A percentile compares a stretch with the other conserved stretches of the same genome.
phyloP scores from a whole-genome alignment of 2,797 vertebrate species.

The Menidia menidia region DNA sequence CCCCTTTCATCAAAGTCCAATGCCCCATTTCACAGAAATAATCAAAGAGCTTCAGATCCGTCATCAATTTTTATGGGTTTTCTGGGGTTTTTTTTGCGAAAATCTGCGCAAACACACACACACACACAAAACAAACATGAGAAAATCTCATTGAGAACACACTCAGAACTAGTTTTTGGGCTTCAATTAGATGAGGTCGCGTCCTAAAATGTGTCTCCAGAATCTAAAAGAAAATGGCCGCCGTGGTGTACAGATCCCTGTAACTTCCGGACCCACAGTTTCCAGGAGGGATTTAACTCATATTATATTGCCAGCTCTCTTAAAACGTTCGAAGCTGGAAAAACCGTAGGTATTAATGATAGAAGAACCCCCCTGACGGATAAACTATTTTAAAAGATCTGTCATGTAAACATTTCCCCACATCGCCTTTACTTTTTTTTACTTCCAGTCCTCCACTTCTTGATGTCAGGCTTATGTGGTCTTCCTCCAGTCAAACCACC shows the following conservation, averaged over 20 bases:
- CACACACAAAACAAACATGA: no score
- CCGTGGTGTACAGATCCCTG: background rate
- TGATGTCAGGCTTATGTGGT: constrained; percentile 62
- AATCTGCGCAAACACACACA: no score
- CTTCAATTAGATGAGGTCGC: no score
- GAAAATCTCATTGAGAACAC: background rate
- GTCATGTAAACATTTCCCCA: constrained; percentile 49
- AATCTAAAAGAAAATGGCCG: background rate
- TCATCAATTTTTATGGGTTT: no score
- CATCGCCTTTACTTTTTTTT: constrained; percentile 7
- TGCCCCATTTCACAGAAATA: no score
- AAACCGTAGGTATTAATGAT: constrained; percentile 50
- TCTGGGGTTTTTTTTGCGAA: no score
- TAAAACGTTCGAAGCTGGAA: constrained; percentile 27
- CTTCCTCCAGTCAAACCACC: constrained; percentile 58
- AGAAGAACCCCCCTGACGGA: constrained; percentile 57
- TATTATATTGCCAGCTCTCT: constrained; percentile 9
- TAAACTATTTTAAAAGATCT: constrained; percentile 34
- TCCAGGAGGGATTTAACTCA: constrained; percentile 4
- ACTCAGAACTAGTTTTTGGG: no score
- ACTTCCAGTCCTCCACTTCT: constrained; percentile 46
- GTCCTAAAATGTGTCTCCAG: background rate
- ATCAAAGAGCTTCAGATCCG: no score
- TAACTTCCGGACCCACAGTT: constrained; percentile 14
- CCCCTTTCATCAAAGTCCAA: no score